phyloP scores from a whole-genome alignment of 1,140 invertebrate genomes.

The Bicyclus anynana region DNA sequence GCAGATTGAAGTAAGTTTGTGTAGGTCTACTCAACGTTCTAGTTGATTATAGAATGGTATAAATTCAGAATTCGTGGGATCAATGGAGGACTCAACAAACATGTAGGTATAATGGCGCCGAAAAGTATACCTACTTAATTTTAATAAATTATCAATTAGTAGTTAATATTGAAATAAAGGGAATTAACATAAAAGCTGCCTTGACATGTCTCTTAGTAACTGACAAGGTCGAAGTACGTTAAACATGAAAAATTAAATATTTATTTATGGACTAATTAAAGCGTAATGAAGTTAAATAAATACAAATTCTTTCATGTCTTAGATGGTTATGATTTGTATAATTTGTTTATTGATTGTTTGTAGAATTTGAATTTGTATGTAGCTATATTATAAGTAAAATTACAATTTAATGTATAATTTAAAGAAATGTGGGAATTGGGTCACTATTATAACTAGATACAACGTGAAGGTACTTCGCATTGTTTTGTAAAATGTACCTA shows the following conservation, averaged over 20 bases:
- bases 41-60: too few species aligned
- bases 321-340: background rate
- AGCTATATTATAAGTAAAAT: too few species aligned
- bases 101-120: background rate
- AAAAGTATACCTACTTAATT: background rate
- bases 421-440: too few species aligned
- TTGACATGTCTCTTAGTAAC: background rate
- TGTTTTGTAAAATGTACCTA: too few species aligned
- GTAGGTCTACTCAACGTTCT: too few species aligned
- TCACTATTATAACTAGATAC: too few species aligned
- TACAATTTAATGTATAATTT: too few species aligned
- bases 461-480: too few species aligned
- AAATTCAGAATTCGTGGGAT: too few species aligned
- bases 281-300: background rate
- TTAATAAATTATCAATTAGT: background rate
- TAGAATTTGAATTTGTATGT: too few species aligned
- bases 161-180: background rate
- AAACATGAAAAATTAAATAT: background rate
- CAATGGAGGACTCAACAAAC: too few species aligned
- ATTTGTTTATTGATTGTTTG: background rate
- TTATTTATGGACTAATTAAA: constrained; percentile 15
- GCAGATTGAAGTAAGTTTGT: too few species aligned
- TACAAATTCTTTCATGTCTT: background rate
- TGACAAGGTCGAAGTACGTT: constrained; percentile 6
- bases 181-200: background rate